phyloP scores from a whole-genome alignment of 2,888 invertebrate genomes.

The Julus scandinavius region DNA sequence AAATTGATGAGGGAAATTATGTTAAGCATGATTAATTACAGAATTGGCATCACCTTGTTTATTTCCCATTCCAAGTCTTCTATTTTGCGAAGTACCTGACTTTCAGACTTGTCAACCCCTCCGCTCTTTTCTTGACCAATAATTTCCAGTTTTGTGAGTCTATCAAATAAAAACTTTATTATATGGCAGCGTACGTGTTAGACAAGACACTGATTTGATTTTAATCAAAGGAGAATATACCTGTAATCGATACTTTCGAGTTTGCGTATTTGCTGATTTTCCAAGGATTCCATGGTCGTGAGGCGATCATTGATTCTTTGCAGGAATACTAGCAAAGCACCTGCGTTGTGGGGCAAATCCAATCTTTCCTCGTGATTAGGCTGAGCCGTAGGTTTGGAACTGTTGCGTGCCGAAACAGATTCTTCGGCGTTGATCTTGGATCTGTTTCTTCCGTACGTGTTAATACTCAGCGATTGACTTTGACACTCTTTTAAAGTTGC shows the following conservation, averaged over 20 bases:
- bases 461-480: not conserved
- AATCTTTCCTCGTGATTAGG: conserved; percentile 37
- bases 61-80: conserved; percentile 59
- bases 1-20: not conserved
- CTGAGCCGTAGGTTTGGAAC: not conserved
- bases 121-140: conserved; percentile 58
- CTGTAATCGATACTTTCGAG: conserved; percentile 61
- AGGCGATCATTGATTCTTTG: conserved; percentile 61
- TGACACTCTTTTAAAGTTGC: not conserved
- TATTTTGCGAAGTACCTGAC: conserved; percentile 57
- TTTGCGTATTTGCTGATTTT: conserved; percentile 60
- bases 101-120: conserved; percentile 53
- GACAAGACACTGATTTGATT: too few species aligned
- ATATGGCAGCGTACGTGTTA: not conserved
- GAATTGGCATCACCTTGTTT: conserved; percentile 55
- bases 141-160: conserved; percentile 59
- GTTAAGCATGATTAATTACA: not conserved
- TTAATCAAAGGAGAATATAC: conserved; percentile 56
- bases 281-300: conserved; percentile 59
- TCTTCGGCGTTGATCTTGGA: not conserved
- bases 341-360: conserved; percentile 46
- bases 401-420: not conserved
- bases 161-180: not conserved
- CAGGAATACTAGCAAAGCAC: conserved; percentile 57
- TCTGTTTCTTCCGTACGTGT: conserved; percentile 30